Base-by-base conservation (phyloP, 2,797 vertebrate species). In the Parotocinclus haroldoi region DNA sequence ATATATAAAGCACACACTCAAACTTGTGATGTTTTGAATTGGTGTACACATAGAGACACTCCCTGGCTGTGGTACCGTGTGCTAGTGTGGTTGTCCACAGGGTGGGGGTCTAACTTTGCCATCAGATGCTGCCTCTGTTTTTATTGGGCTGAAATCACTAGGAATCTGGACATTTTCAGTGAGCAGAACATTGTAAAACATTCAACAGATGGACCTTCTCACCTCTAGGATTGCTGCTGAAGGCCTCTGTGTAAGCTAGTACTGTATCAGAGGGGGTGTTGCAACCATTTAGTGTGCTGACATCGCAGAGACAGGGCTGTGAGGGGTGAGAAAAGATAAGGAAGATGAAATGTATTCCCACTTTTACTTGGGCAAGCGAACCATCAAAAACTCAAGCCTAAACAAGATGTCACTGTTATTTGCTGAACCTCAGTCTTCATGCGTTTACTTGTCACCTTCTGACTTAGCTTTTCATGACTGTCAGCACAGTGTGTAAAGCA, bases 401-500 rank as follows among this genome's bases (percentile, higher is more conserved):
- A 27, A 27, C 27, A 27, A 27, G 27, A 27, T 27, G 27, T 27
- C 27, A 27, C 27, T 27, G 27, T 27, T 27, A 2, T 27, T 27
- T 27, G 5, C 27, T 27, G 5, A 27, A 27, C 27, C 27, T 27
- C 27, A 2, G 5, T 5, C 2, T 27, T 27, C 27, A 5, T 27
- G 27, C 2, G 27, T 27, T 27, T 27, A 2, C 27, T 27, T 27
- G 27, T 27, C 27, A 5, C 27, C 27, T 27, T 27, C 27, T 27
- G 27, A 80, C 73, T 67, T 64, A 68, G 55, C 48, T 53, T 16
- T 61, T 51, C 69, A 54, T 42, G 40, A 11, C 40, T 42, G 40
- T 42, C 81, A 82, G 78, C 77, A 81, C 60, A 56, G 76, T 79
- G 80, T 77, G 81, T 81, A 87, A 86, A 86, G 76, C 69, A 63